A percentile compares a stretch with the other conserved stretches of the same genome.
Conservation (phyloP, 92 coral and sea anemone genomes). For the Bergia puertoricense region DNA sequence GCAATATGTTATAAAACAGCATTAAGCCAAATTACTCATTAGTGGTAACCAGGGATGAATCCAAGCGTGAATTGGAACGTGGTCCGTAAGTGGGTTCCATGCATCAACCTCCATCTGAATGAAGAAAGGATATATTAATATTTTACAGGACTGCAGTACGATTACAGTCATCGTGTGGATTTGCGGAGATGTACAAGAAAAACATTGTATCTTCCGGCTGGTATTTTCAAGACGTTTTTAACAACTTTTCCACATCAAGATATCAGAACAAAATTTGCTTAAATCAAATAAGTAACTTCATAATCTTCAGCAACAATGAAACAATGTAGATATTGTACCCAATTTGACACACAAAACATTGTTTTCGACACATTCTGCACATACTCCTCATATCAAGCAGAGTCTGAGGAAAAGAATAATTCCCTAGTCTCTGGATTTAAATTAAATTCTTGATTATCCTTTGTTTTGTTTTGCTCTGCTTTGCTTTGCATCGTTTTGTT, state of each 20-base stretch:
- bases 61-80: conserved; percentile 95
- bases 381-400: too few relatives aligned
- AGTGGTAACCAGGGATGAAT: conserved; percentile 98
- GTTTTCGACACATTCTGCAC: too few relatives aligned
- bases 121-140: background rate
- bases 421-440: too few relatives aligned
- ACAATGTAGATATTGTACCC: background rate
- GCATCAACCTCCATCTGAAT: conserved; percentile 81
- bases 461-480: background rate
- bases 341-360: too few relatives aligned
- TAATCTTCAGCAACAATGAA: background rate
- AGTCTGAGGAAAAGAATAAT: too few relatives aligned
- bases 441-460: background rate
- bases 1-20: background rate
- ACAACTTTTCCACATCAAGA: too few relatives aligned
- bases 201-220: background rate
- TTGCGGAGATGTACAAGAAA: background rate
- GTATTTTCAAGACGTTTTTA: background rate
- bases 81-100: conserved; percentile 96
- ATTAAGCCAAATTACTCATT: conserved; percentile 68
- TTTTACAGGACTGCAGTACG: background rate
- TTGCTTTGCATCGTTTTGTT: background rate
- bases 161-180: background rate
- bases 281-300: background rate
- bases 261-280: background rate